Conservation (phyloP, 2,113 vertebrate genomes). For the Hipposideros armiger region DNA sequence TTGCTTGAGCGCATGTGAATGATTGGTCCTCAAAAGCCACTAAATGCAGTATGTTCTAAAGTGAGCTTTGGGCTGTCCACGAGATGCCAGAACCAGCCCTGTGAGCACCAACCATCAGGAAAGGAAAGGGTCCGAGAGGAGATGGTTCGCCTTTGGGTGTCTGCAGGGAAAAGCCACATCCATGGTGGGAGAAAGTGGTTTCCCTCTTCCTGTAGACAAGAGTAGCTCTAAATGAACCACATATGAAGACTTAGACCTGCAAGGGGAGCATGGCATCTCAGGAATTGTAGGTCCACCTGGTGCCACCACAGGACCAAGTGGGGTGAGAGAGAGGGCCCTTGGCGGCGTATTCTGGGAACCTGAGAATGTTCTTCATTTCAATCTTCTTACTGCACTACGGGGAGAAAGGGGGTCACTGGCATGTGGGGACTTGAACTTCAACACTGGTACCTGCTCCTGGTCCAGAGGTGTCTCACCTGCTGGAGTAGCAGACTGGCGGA, state of each 20-base stretch:
- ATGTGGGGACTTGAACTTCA: not conserved
- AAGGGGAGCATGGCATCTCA: not conserved
- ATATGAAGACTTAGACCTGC: not conserved
- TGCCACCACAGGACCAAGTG: not conserved
- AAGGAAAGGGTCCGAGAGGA: not conserved
- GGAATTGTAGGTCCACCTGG: not conserved
- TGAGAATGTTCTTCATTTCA: not conserved
- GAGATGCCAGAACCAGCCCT: not conserved
- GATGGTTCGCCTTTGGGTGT: not conserved
- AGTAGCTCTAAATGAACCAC: not conserved
- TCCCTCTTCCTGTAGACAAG: not conserved
- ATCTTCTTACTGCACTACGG: not conserved
- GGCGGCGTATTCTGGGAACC: not conserved
- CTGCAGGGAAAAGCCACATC: not conserved
- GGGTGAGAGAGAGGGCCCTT: not conserved
- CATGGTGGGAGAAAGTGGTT: no score
- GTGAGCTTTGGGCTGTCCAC: not conserved
- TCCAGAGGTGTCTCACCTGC: not conserved
- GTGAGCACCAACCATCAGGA: not conserved
- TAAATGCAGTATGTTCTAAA: not conserved
- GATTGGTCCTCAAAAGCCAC: not conserved
- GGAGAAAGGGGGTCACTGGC: not conserved
- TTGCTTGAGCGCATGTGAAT: not conserved
- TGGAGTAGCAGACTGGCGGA: not conserved
- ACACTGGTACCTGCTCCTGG: not conserved